Evolutionary conservation across 2,888 invertebrate genomes (phyloP), one percentile per base, ranked within the genome.

Genomic region (Eristalinus sepulchralis): DNA sequence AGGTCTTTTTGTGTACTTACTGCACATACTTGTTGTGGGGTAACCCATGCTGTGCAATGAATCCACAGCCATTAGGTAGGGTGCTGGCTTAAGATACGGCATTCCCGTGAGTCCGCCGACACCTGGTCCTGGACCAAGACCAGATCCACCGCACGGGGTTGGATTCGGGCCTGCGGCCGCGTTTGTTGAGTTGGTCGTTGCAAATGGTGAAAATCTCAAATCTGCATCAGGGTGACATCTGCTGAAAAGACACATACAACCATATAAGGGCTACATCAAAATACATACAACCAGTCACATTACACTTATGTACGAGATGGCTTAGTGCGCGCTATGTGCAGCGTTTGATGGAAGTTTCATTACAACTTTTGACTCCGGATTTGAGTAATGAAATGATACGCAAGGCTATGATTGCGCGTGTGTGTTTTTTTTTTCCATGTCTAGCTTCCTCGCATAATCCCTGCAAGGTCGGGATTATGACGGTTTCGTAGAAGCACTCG

Each of bases 31-130:
- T 92, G 94, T 93, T 88, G 95, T 80, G 39, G 89, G 95, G 91
- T 95, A 95, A 80, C 95, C 95, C 94, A 95, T 95, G 79, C 95
- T 94, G 90, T 95, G 95, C 89, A 95, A 92, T 59, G 95, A 94
- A 90, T 95, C 95, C 91, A 95, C 95, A 64, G 94, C 94, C 82
- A 94, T 94, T 90, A 94, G 94, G 90, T 94, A 94, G 55, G 94
- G 94, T 55, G 94, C 93, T 57, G 94, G 93, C 90, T 94, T 95
- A 89, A 94, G 92, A 91, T 94, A 94, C 88, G 94, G 93, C 93
- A 94, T 93, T 90, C 94, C 93, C 89, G 93, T 91, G 89, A 94
- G 92, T 71, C 93, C 92, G 68, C 93, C 93, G 88, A 94, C 93
- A 88, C 94, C 94, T 86, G 86, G 86, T 83, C 86, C 86, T 79